These are phyloP conservation scores for Thyatira batis DNA, from an alignment of 2,888 invertebrate species.

Conservation along the genomic window DNA sequence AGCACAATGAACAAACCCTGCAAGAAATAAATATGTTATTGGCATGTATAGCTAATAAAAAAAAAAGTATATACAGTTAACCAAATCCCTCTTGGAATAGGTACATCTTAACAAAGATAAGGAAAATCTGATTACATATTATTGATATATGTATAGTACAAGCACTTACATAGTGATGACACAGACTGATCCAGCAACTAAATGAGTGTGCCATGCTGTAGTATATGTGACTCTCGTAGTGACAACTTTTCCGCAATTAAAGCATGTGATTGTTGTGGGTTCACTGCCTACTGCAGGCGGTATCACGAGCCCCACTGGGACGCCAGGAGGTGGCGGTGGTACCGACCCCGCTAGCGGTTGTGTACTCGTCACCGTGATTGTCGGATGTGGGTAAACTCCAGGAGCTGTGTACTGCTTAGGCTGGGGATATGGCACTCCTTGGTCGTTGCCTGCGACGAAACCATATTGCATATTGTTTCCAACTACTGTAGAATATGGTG, in stretches of 20 bases:
- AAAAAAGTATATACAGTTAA: too few species aligned
- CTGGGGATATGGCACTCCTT: constrained; percentile 38
- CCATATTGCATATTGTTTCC: constrained; percentile 72
- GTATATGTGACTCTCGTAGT: constrained; percentile 76
- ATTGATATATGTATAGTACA: not conserved
- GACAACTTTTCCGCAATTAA: constrained; percentile 72
- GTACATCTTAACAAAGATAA: not conserved
- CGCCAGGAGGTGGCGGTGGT: constrained; percentile 46
- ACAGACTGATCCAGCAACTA: constrained; percentile 74
- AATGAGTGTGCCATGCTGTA: constrained; percentile 77
- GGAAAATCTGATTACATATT: not conserved
- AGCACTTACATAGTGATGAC: constrained; percentile 73
- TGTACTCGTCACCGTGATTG: constrained; percentile 46
- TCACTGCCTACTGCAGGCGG: constrained; percentile 71
- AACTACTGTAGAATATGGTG: constrained; percentile 73
- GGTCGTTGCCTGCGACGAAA: constrained; percentile 45
- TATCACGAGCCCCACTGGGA: constrained; percentile 63
- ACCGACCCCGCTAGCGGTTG: constrained; percentile 54
- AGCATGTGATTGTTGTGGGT: constrained; percentile 72
- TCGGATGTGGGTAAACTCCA: constrained; percentile 72
- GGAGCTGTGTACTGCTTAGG: constrained; percentile 69
- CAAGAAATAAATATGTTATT: constrained; percentile 12
- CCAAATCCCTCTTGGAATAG: too few species aligned
- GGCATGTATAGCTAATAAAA: not conserved
- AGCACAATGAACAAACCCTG: constrained; percentile 78